Evolutionary conservation across 2,113 vertebrate species (phyloP).

Genomic region (Cololabis saira): DNA sequence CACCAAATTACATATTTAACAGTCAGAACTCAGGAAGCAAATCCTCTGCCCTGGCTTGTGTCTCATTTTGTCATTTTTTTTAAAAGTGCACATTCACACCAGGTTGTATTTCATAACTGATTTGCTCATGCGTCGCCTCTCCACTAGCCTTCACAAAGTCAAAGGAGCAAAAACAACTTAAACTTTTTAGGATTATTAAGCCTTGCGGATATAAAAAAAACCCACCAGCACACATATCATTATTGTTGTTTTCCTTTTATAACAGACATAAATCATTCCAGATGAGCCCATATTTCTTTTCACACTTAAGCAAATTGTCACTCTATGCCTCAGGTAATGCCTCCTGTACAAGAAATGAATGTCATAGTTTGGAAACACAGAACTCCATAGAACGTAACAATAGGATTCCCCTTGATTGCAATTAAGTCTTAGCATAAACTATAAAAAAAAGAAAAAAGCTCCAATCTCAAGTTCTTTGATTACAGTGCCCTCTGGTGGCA

Average conservation of each 20-base stretch:
- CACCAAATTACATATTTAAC: conserved; percentile 3
- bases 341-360: too few species aligned
- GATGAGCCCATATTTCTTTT: neutral
- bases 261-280: neutral
- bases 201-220: neutral
- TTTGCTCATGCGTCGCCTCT: neutral
- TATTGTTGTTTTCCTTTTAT: neutral
- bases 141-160: neutral
- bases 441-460: neutral
- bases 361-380: neutral
- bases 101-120: neutral
- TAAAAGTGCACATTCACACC: too few species aligned
- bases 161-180: too few species aligned
- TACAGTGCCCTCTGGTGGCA: conserved; percentile 65
- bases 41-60: neutral
- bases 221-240: neutral
- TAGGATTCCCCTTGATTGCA: neutral
- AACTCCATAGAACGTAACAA: neutral
- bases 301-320: neutral
- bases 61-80: neutral
- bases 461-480: conserved; percentile 22
- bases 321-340: neutral
- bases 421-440: neutral
- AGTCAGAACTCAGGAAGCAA: neutral
- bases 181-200: neutral